These are phyloP conservation scores for Acholoe squamosa DNA, from an alignment of 2,888 invertebrate species.

Conservation along the genomic window DNA sequence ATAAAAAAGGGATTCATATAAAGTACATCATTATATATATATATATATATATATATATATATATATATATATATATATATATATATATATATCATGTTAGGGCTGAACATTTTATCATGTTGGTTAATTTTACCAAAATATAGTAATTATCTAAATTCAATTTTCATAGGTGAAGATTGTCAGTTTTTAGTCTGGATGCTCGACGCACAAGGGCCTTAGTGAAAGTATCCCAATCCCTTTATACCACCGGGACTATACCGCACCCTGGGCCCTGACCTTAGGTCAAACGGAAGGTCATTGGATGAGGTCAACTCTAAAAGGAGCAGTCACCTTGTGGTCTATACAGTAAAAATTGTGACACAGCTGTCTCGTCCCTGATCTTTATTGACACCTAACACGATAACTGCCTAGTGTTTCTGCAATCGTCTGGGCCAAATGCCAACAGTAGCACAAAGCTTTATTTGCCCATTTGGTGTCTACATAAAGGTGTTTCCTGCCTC, in stretches of 20 bases:
- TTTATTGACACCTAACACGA: neutral
- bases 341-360: neutral
- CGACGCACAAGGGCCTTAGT: too few relatives aligned
- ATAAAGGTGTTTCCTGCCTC: too few relatives aligned
- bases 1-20: too few relatives aligned
- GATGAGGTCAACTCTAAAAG: neutral
- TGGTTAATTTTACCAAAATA: neutral
- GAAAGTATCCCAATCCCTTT: too few relatives aligned
- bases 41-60: neutral
- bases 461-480: neutral
- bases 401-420: neutral
- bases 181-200: too few relatives aligned
- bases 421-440: neutral
- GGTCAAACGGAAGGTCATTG: neutral
- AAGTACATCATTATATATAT: too few relatives aligned
- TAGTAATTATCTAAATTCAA: too few relatives aligned
- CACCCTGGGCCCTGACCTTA: neutral
- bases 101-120: neutral
- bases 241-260: neutral
- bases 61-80: neutral
- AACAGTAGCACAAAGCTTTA: neutral
- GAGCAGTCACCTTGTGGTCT: slow-evolving; percentile 7
- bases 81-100: too few relatives aligned
- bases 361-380: neutral
- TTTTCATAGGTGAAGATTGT: too few relatives aligned